Evolutionary conservation across 2,797 vertebrate species (phyloP), one percentile per base, ranked within the genome.

Genomic region (Rhinophrynus dorsalis): DNA sequence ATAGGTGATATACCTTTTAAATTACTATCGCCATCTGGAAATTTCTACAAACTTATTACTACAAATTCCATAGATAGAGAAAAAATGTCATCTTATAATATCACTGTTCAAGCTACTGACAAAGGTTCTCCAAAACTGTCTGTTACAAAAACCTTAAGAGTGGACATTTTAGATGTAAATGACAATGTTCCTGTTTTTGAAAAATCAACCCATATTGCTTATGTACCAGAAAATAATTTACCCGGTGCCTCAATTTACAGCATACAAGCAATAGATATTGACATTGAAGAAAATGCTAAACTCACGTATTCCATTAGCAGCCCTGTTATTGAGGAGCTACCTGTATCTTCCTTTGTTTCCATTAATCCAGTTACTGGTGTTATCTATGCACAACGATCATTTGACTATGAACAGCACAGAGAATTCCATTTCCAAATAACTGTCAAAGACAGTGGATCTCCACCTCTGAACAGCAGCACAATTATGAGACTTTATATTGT

Each of bases 401-500:
- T 87, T 55, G 84, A 87, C 47, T 85, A 82, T 52, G 84, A 86
- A 24, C 78, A 83, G 5, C 74, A 83, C 2, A 69, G 21, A 9
- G 55, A 78, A 18, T 68, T 87, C 45, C 45, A 72, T 2, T 10
- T 88, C 6, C 51, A 59, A 37, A 64, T 86, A 17, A 79, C 24
- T 42, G 85, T 82, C 0, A 66, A 6, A 13, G 85, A 87, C 57
- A 68, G 47, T 0, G 84, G 84, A 9, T 69, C 74, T 1, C 89
- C 91, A 13, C 75, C 83, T 0, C 87, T 90, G 40, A 85, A 82
- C 6, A 81, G 80, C 66, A 91, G 81, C 0, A 86, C 85, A 21
- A 85, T 79, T 0, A 76, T 93, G 76, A 81, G 76, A 67, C 80
- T 93, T 27, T 88, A 87, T 74, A 89, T 94, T 76, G 86, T 86